phyloP scores from a whole-genome alignment of 2,797 vertebrate species.

The Alcedo quadribrachys region DNA sequence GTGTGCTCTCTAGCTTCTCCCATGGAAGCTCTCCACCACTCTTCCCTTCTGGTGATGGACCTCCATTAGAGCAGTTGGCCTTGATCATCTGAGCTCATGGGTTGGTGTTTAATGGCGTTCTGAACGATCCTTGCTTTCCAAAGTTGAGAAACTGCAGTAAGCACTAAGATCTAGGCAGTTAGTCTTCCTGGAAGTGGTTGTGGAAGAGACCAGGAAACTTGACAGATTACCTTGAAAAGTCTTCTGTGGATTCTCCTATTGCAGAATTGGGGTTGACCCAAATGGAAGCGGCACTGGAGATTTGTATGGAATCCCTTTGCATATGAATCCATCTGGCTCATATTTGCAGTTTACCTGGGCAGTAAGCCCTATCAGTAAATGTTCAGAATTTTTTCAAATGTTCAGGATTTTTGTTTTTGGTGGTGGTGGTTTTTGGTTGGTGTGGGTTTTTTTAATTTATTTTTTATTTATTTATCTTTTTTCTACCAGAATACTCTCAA shows the following conservation, averaged over 20 bases:
- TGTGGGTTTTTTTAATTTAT: no score
- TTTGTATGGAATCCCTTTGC: not conserved
- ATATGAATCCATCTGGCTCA: not conserved
- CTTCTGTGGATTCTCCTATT: not conserved
- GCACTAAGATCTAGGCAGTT: not conserved
- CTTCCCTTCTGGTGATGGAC: not conserved
- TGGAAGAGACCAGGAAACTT: not conserved
- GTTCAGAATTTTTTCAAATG: not conserved
- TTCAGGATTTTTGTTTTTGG: not conserved
- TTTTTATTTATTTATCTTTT: not conserved
- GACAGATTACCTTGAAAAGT: not conserved
- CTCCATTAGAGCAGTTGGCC: not conserved
- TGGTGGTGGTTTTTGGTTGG: not conserved
- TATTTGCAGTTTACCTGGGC: not conserved
- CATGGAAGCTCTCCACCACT: not conserved
- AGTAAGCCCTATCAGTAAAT: not conserved
- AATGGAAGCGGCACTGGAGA: not conserved
- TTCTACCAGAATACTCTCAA: not conserved
- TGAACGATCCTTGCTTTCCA: not conserved
- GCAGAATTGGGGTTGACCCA: not conserved
- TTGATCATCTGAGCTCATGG: not conserved
- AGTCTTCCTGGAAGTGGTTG: not conserved
- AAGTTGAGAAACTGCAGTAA: not conserved
- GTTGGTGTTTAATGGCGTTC: not conserved
- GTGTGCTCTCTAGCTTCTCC: not conserved